phyloP scores from a whole-genome alignment of 2,888 invertebrate genomes.

The Amitus sp. region DNA sequence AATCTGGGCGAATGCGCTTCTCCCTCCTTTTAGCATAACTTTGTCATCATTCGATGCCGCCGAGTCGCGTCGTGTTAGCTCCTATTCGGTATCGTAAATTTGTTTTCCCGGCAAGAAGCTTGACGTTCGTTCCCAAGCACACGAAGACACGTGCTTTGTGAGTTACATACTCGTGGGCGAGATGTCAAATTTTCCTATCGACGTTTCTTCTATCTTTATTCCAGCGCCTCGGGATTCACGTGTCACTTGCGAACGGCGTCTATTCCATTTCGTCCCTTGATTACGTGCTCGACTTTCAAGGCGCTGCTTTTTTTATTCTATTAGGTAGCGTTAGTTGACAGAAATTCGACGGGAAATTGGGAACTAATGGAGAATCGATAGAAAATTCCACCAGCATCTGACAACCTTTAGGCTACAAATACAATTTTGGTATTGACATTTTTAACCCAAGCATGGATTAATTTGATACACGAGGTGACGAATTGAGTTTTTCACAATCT shows the following conservation, averaged over 20 bases:
- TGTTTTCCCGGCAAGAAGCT: constrained; percentile 40
- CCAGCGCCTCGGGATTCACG: background rate
- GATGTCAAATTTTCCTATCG: background rate
- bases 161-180: background rate
- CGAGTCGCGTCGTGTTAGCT: constrained; percentile 43
- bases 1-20: constrained; percentile 4
- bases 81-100: constrained; percentile 50
- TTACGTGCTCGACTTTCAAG: too few species aligned
- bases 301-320: too few species aligned
- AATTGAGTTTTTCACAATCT: too few species aligned
- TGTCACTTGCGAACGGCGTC: background rate
- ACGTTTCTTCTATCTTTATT: constrained; percentile 5
- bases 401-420: too few species aligned
- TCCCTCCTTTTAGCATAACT: constrained; percentile 10
- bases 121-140: constrained; percentile 21
- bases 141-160: background rate
- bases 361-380: constrained; percentile 22
- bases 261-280: constrained; percentile 7
- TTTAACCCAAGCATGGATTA: too few species aligned
- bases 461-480: too few species aligned
- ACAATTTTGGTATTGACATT: too few species aligned
- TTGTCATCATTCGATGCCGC: constrained; percentile 26
- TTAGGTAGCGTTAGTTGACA: too few species aligned
- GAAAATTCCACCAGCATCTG: constrained; percentile 20
- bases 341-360: too few species aligned